Evolutionary conservation across 2,888 invertebrate genomes (phyloP), one percentile per base, ranked within the genome.

Genomic region (Tenthredo amoena): DNA sequence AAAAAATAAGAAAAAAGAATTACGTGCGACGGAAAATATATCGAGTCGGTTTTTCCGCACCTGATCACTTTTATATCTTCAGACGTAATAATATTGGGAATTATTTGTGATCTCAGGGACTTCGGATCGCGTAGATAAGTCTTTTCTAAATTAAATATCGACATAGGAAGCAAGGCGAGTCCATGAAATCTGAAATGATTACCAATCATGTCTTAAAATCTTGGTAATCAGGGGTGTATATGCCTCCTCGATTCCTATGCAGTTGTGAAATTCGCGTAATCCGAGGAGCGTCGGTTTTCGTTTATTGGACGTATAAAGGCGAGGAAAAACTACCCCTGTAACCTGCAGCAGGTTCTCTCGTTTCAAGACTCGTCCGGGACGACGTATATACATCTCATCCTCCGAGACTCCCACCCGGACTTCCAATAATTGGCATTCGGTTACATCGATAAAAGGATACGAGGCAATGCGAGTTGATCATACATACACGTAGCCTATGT

Each of bases 391-490:
- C n/a, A n/a, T 12, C n/a, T 26, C 31, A 18, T 31, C 58, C 31
- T 50, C 12, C 31, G 15, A 58, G 34, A 79, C 7, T 31, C 15
- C 15, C 18, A 26, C 55, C 55, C 7, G 79, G 58, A 34, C 31
- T 68, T 71, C 31, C 92, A 91, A 91, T 93, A 93, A 93, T 93
- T 93, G 93, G 93, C 91, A 89, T 93, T 91, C 85, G 89, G 92
- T 93, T 93, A 92, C 93, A 88, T 86, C 90, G 90, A 90, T 91
- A 90, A 91, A 91, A 89, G 89, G 89, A 89, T 90, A 90, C 68
- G 83, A 83, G 68, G 71, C 47, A 71, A 83, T 68, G 68, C 47
- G 83, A 83, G 65, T 10, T 9, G 40, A 10, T 37, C 6, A 4
- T 34, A 77, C n/a, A 50, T 12, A 26, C 55, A 43, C 77, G 43